Base-by-base conservation (phyloP, 2,797 vertebrate species). In the Rhinogobio ventralis region DNA sequence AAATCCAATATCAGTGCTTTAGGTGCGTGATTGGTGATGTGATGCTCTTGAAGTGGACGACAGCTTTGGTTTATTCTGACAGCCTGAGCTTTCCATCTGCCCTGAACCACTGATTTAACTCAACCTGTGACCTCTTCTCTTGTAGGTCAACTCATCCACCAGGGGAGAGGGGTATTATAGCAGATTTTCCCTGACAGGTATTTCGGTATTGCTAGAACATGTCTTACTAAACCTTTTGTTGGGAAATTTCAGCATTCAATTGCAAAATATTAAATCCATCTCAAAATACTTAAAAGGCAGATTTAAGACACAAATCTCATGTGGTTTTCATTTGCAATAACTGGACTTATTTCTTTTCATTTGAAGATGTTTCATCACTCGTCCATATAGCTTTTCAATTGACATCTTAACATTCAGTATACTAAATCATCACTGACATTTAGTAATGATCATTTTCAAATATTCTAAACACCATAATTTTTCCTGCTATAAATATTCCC, bases 91-190 rank as follows among this genome's bases (percentile, higher is more conserved):
- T 73, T 71, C 76, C n/a, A 82, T 82, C 46, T 30, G 80, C 30
- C 55, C 51, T 28, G 39, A 71, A 60, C 69, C 64, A 55, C 62
- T 77, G 79, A 80, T 81, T 85, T 23, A 64, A 77, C 46, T 67
- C 72, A 64, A 85, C 83, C 75, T 75, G 71, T 81, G 79, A 87
- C 72, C 78, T 73, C 30, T 42, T 39, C 67, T 79, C 53, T 73
- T 79, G 51, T 74, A 82, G 67, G 81, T 64, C 69, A 85, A 60
- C 73, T 57, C 57, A 83, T 83, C 36, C 75, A 75, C 8, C 51
- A 69, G 23, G 79, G 64, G 20, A 78, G 75, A 64, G 33, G 39
- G 83, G 8, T 60, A 60, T 78, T 78, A 64, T 5, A 51, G 67
- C 42, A 62, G 66, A 62, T 79, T 78, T 84, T 68, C 19, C 64